Conservation (phyloP, 2,888 invertebrate genomes). For the Chymomyza caudatula region DNA sequence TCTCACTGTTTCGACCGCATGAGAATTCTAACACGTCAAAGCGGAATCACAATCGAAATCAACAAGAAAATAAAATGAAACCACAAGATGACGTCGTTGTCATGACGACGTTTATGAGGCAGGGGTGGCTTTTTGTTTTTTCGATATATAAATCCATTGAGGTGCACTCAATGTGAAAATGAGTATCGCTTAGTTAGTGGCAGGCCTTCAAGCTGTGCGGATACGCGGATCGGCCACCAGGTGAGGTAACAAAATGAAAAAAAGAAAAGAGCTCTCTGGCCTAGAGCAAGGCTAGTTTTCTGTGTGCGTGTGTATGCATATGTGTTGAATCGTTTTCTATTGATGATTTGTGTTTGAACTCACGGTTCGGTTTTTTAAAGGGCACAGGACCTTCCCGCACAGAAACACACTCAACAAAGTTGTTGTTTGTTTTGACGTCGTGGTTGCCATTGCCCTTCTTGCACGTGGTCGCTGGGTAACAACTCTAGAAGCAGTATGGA, state of each 20-base stretch:
- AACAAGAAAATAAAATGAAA: slow-evolving; percentile 29
- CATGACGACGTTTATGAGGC: slow-evolving; percentile 49
- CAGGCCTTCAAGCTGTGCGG: slow-evolving; percentile 58
- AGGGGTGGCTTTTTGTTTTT: slow-evolving; percentile 54
- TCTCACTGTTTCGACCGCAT: too few species aligned
- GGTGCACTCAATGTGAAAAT: slow-evolving; percentile 28
- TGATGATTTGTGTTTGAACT: slow-evolving; percentile 67
- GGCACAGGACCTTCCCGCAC: slow-evolving; percentile 26
- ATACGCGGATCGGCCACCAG: not conserved
- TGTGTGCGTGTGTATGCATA: slow-evolving; percentile 12
- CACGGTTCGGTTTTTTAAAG: slow-evolving; percentile 61
- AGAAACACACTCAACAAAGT: slow-evolving; percentile 17
- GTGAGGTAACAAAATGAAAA: not conserved
- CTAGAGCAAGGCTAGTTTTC: not conserved
- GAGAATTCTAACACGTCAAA: too few species aligned
- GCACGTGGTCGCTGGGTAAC: slow-evolving; percentile 25
- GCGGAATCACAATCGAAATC: not conserved
- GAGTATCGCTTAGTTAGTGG: slow-evolving; percentile 54
- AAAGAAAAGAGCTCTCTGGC: not conserved
- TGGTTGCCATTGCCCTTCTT: slow-evolving; percentile 2
- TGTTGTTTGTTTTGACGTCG: slow-evolving; percentile 26
- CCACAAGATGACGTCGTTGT: slow-evolving; percentile 68
- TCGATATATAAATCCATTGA: slow-evolving; percentile 62
- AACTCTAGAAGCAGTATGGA: slow-evolving; percentile 63
- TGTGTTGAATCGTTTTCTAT: slow-evolving; percentile 40